Evolutionary conservation across 2,113 vertebrate genomes (phyloP).

Genomic region (Crotalus viridis): DNA sequence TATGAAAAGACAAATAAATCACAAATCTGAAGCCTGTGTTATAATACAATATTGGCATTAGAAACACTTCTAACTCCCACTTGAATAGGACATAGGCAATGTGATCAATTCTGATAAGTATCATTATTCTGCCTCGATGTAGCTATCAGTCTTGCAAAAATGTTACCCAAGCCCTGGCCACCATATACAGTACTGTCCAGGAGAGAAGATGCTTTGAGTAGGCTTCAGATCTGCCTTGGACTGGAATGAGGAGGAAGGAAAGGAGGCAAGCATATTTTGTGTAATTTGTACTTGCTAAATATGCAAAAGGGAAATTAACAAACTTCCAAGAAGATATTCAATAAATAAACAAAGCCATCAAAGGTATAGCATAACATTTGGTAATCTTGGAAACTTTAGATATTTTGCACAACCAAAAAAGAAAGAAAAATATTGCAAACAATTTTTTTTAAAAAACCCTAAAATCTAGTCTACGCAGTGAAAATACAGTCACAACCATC

Average conservation of each 20-base stretch:
- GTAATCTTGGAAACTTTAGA: not conserved
- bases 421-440: not conserved
- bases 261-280: not conserved
- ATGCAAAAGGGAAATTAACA: not conserved
- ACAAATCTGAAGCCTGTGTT: not conserved
- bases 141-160: not conserved
- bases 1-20: not conserved
- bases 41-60: not conserved
- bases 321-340: not conserved
- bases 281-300: not conserved
- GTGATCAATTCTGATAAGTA: not conserved
- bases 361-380: not conserved
- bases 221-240: not conserved
- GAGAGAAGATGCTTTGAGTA: not conserved
- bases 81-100: not conserved
- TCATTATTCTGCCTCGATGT: not conserved
- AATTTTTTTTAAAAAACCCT: not conserved
- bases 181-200: not conserved
- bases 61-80: not conserved
- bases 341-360: not conserved
- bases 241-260: not conserved
- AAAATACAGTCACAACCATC: not conserved
- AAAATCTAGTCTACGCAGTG: not conserved
- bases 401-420: not conserved
- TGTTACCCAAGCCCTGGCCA: not conserved